Evolutionary conservation across 2,888 invertebrate species (phyloP).

Genomic region (Anodontia alba): DNA sequence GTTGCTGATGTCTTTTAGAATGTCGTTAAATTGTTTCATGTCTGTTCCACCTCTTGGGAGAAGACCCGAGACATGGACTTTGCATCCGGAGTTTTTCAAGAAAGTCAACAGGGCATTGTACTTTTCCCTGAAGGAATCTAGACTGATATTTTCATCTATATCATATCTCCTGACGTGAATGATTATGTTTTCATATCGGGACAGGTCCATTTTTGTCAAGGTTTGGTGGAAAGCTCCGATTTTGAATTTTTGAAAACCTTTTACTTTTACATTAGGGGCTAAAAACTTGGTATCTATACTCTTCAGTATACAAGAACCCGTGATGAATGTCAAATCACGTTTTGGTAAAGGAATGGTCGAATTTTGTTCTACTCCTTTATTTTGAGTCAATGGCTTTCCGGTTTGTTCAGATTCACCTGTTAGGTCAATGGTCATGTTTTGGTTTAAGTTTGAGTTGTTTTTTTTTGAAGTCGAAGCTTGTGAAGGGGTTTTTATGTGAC

Average conservation of each 20-base stretch:
- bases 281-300: not conserved
- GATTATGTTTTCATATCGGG: not conserved
- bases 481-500: no score
- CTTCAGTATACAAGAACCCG: not conserved
- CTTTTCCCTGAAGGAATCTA: not conserved
- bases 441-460: no score
- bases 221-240: not conserved
- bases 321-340: not conserved
- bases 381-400: no score
- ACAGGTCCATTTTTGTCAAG: not conserved
- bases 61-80: not conserved
- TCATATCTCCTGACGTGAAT: not conserved
- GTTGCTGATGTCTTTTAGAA: not conserved
- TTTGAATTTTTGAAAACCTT: not conserved
- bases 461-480: no score
- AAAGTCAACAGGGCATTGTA: not conserved
- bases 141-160: not conserved
- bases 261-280: not conserved
- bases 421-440: no score
- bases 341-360: not conserved
- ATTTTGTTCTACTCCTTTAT: no score
- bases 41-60: not conserved
- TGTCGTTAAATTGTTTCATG: not conserved
- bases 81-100: not conserved
- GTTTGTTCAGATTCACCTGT: no score